Conservation (phyloP, 2,888 invertebrate species). For the Patella pellucida region DNA sequence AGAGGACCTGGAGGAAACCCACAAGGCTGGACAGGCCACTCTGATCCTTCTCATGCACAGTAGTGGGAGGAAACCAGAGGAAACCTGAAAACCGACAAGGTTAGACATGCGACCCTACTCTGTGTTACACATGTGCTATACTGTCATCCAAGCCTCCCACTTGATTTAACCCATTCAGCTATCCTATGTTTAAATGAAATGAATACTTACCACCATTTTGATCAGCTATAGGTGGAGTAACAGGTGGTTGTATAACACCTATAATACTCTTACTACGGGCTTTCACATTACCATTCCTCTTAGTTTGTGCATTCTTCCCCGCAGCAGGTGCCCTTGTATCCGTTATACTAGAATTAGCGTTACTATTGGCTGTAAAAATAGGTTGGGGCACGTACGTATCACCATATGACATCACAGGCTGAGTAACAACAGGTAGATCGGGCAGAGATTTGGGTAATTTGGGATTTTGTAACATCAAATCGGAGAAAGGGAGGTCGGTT, state of each 20-base stretch:
- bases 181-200: no score
- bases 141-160: no score
- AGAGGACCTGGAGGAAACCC: no score
- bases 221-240: not conserved
- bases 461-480: not conserved
- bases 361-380: slow-evolving; percentile 17
- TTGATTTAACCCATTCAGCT: no score
- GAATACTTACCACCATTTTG: slow-evolving; percentile 39
- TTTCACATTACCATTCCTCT: slow-evolving; percentile 23
- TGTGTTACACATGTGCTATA: no score
- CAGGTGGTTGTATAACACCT: not conserved
- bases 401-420: slow-evolving; percentile 15
- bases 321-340: slow-evolving; percentile 20
- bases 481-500: slow-evolving; percentile 6
- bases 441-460: not conserved
- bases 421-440: not conserved
- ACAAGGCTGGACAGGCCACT: no score
- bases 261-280: slow-evolving; percentile 17
- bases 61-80: no score
- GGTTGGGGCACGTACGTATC: slow-evolving; percentile 23
- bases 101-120: no score
- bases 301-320: slow-evolving; percentile 14
- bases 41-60: no score
- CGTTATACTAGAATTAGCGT: slow-evolving; percentile 15
- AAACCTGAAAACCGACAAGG: no score